Evolutionary conservation across 1,140 invertebrate genomes (phyloP), one percentile per base, ranked within the genome.

Genomic region (Cotesia vestalis): DNA sequence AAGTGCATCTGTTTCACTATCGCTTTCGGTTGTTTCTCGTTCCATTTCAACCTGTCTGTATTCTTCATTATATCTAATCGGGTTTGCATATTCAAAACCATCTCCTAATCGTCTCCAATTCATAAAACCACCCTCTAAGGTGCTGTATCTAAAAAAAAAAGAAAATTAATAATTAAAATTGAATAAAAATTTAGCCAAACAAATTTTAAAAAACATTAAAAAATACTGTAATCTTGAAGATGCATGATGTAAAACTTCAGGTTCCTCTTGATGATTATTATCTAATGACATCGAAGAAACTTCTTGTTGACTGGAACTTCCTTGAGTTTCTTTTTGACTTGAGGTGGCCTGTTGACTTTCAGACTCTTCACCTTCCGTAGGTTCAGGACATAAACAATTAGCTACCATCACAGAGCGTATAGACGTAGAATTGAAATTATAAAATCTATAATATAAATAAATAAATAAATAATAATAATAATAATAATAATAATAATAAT

Each of bases 381-480:
- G 79, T 73, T 83, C 85, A 67, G 82, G 84, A 70, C 83, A 84
- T 11, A 90, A 79, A 84, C 91, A 93, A 81, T 92, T 91, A 0
- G 92, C 92, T n/a, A 94, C 88, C 88, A 93, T 91, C 64, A 94
- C 88, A n/a, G 91, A 90, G 67, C 93, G 89, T 46, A 95, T 90
- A 1, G 93, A 94, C 74, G 93, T 94, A 3, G 93, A 93, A 85
- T 94, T 95, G 4, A 90, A 88, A 84, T 96, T 96, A 78, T 94
- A 94, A 82, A 96, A 95, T 70, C 89, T 90, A 57, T 8, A 74
- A 61, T 40, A 59, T 34, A 71, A 67, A 9, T 62, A 51, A 64
- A n/a, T 4, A n/a, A n/a, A n/a, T n/a, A n/a, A 57, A 38, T 55
- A 62, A 40, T 11, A 36, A 40, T 61, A 5, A 66, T n/a, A 62